A percentile compares a stretch with the other conserved stretches of the same genome.
Evolutionary conservation across 1,140 invertebrate genomes (phyloP).

Genomic region (Ceratosolen fusciceps): DNA sequence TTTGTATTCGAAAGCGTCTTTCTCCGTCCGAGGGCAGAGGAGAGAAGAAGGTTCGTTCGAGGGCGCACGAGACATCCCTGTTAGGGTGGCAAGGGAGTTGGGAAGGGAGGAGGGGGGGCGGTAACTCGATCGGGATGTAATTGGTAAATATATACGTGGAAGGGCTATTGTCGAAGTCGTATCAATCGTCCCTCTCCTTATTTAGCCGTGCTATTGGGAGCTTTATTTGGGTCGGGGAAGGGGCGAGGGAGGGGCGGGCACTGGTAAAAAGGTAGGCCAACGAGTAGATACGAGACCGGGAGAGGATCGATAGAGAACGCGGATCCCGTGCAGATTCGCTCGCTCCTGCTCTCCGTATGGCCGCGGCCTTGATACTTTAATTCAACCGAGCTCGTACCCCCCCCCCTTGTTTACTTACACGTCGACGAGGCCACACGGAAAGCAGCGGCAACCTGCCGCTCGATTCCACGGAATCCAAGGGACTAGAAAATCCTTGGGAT

Average conservation of each 20-base stretch:
- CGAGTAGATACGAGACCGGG: background rate
- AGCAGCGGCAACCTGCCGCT: too few relatives aligned
- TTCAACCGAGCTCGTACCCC: too few relatives aligned
- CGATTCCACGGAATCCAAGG: too few relatives aligned
- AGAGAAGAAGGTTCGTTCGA: background rate
- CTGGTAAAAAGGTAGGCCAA: conserved; percentile 12
- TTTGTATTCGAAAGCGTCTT: too few relatives aligned
- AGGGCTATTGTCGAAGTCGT: conserved; percentile 53
- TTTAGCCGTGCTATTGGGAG: background rate
- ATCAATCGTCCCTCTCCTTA: conserved; percentile 34
- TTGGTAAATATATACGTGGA: conserved; percentile 53
- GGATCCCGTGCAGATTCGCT: conserved; percentile 12
- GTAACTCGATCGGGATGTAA: conserved; percentile 53
- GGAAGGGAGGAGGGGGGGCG: background rate
- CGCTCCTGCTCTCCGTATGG: too few relatives aligned
- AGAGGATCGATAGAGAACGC: conserved; percentile 3
- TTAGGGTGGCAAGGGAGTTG: background rate
- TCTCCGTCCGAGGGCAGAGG: too few relatives aligned
- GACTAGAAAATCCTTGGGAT: background rate
- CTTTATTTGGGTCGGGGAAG: too few relatives aligned
- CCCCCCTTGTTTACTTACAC: too few relatives aligned
- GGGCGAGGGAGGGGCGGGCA: too few relatives aligned
- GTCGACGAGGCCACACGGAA: too few relatives aligned
- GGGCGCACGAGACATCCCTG: background rate
- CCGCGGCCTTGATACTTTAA: too few relatives aligned